Evolutionary conservation across 2,888 invertebrate genomes (phyloP).

Genomic region (Chesias legatella): DNA sequence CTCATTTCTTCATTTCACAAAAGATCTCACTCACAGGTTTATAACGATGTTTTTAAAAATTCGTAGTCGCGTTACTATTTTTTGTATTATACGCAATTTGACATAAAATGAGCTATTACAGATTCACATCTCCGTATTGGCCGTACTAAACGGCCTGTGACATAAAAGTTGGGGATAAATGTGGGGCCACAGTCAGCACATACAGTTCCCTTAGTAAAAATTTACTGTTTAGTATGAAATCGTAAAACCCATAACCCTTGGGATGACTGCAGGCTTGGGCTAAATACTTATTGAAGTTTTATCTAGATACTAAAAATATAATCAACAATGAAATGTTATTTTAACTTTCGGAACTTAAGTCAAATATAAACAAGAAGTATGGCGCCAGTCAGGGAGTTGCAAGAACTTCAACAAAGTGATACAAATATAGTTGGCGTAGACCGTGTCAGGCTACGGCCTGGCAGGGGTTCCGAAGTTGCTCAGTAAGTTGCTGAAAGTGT

Average conservation of each 20-base stretch:
- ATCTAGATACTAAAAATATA: background rate
- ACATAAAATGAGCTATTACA: conserved; percentile 30
- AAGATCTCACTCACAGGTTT: no score
- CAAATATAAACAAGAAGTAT: conserved; percentile 12
- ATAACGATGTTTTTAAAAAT: no score
- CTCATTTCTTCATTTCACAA: no score
- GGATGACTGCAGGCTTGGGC: no score
- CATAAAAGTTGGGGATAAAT: conserved; percentile 26
- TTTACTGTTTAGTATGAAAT: conserved; percentile 18
- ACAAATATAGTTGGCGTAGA: no score
- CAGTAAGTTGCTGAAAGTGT: no score
- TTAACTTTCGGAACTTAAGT: conserved; percentile 10
- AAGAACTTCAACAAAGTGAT: no score
- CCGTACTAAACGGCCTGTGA: conserved; percentile 18
- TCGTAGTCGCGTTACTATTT: no score
- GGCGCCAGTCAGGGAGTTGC: conserved; percentile 4
- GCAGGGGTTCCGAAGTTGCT: no score
- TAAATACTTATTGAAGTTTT: no score
- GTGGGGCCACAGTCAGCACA: conserved; percentile 19
- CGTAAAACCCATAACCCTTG: background rate
- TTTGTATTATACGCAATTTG: conserved; percentile 22
- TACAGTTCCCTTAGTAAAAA: no score
- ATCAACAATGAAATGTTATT: conserved; percentile 6
- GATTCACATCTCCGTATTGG: conserved; percentile 27
- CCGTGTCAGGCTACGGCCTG: no score